Evolutionary conservation across 2,797 vertebrate species (phyloP), one percentile per base, ranked within the genome.

Genomic region (Megaceryle alcyon): DNA sequence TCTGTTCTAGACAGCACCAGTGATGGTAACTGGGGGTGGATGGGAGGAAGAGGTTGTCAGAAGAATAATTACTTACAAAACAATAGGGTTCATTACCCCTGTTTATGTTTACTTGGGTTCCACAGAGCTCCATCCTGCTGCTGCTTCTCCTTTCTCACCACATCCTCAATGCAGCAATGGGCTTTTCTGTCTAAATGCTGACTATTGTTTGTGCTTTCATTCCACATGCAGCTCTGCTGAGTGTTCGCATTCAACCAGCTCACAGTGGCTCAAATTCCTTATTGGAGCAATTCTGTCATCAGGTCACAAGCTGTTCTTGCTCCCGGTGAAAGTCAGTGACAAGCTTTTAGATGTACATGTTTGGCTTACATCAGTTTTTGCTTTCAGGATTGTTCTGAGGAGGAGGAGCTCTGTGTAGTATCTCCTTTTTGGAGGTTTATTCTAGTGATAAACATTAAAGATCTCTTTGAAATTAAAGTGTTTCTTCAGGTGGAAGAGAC

Each of bases 231-330:
- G 81, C 70, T 73, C 57, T 2, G 48, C 39, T 43, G 86, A 82
- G 49, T 20, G 3, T 69, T 84, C 10, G 0, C 41, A 44, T 87
- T 82, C 71, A 80, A 0, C 64, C 56, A 46, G 82, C 53, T 43
- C 53, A 31, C n/a, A 59, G 76, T 20, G 57, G 72, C 89, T 94
- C 65, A 23, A 31, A 83, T 75, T 89, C 79, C 61, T 54, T 48
- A 0, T 33, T 81, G 82, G 84, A 83, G 19, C 64, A 91, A 16
- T 6, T 26, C 48, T 85, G 29, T 70, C 79, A 43, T 28, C 75
- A 39, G 86, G 57, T 89, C 89, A 90, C 93, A 95, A 81, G 94
- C 91, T 90, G 87, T 48, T 92, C 79, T 57, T 88, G n/a, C 76
- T 71, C 1, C 0, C 44, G 14, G 2, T 69, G 61, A 10, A 65